Evolutionary conservation across 1,140 invertebrate species (phyloP), one percentile per base, ranked within the genome.

Genomic region (Theocolax elegans): DNA sequence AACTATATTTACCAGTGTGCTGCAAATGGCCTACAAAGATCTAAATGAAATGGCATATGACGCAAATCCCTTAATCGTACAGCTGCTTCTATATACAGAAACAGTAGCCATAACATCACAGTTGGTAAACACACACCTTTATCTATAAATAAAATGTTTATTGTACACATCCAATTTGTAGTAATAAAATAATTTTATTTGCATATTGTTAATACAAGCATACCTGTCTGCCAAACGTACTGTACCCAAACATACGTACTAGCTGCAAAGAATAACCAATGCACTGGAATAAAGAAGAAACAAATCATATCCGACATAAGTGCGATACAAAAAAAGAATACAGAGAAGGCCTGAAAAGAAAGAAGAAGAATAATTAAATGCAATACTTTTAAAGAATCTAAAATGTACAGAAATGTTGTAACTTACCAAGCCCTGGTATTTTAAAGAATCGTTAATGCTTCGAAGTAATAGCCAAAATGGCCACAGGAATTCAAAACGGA

Each of bases 221-320:
- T 87, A 96, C 96, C 96, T 91, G 96, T 97, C 86, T 98, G 95
- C 96, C 97, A 98, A 73, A 98, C 95, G 87, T 97, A 98, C 87
- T 99, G 97, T 77, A 99, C 95, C 97, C 97, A 99, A 67, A 99
- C 96, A 86, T 99, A 99, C 76, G 96, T 98, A 87, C 96, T 98
- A 74, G 97, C 97, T 74, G 95, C 94, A 87, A 99, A 99, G 85
- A 98, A 97, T 79, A 98, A 89, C 93, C 96, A 98, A 84, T 98
- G 95, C 75, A 99, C 92, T 71, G 98, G 98, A 89, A 99, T 98
- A 85, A 99, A 98, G 87, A 99, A 96, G 88, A 97, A 98, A 89
- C 97, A 99, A 86, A 99, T 94, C 91, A 99, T 94, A 87, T 99
- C 97, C 77, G 97, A 98, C 74, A 97, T 99, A 72, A 99, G 90